Evolutionary conservation across 2,888 invertebrate species (phyloP), one percentile per base, ranked within the genome.

Genomic region (Caenorhabditis doughertyi): DNA sequence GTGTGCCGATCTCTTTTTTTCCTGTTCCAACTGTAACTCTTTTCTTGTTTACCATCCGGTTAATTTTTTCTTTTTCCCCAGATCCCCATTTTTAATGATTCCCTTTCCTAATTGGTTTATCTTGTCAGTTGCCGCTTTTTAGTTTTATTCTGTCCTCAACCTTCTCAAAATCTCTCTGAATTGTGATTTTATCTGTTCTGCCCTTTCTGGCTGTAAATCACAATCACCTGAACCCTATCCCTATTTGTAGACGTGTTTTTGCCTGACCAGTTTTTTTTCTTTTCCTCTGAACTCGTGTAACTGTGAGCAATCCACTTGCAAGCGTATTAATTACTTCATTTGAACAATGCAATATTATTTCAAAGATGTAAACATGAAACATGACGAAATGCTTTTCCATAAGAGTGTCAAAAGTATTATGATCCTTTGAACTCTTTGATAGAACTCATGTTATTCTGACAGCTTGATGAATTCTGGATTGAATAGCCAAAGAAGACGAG

Each of bases 1-100:
- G 3, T 67, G 76, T 76, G 76, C 76, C 51, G 76, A 76, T 76
- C 76, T 76, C 76, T 60, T 27, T 1, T 47, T 47, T 16, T 39
- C 13, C 25, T 55, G n/a, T 73, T 42, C n/a, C 32, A 18, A 18
- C 39, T 51, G 29, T 67, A 47, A 9, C 44, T 39, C 27, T 16
- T 58, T 51, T 60, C 51, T 60, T 56, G 58, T 39, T 67, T 51
- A 49, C 62, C 32, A 7, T 18, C 32, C 53, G 42, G 62, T 72
- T 32, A 18, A 5, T 47, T 29, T 53, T 25, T 39, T 65, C 27
- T 21, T 60, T 23, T 18, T 51, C 39, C 39, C 39, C 4, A n/a
- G n/a, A 16, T 39, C 16, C 39, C 13, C 39, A 39, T 60, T 65
- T 25, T n/a, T 29, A 25, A 25, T 35, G 18, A 23, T 23, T 25